phyloP scores from a whole-genome alignment of 2,888 invertebrate species.

The Drosophila hamatofila region DNA sequence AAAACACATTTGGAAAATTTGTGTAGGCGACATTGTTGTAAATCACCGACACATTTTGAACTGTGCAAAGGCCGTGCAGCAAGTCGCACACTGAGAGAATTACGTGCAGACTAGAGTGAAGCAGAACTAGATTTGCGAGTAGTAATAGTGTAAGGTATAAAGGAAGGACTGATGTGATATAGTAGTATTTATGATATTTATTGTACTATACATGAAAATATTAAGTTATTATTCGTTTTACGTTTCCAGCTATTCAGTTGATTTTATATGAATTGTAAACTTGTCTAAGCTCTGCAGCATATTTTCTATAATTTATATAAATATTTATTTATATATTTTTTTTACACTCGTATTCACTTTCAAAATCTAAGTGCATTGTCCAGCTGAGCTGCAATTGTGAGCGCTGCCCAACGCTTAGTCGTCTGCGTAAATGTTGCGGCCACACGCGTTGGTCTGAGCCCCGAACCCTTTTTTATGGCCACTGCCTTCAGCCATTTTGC shows the following conservation, averaged over 20 bases:
- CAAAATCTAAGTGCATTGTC: slow-evolving; percentile 25
- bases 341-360: neutral
- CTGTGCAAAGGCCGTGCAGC: slow-evolving; percentile 43
- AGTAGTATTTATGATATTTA: neutral
- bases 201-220: neutral
- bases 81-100: slow-evolving; percentile 53
- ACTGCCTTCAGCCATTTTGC: neutral
- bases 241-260: neutral
- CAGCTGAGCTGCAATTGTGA: slow-evolving; percentile 28
- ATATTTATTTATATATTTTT: neutral
- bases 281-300: neutral
- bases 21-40: slow-evolving; percentile 78
- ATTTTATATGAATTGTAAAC: neutral
- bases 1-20: slow-evolving; percentile 80
- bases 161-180: neutral
- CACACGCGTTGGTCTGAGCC: slow-evolving; percentile 60
- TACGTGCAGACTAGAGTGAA: neutral
- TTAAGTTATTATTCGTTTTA: neutral
- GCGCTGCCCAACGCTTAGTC: slow-evolving; percentile 31
- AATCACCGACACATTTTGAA: slow-evolving; percentile 76
- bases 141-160: neutral
- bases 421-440: slow-evolving; percentile 67
- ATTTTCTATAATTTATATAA: neutral
- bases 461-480: neutral
- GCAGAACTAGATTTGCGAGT: neutral